Evolutionary conservation across 2,113 vertebrate species (phyloP).

Genomic region (Pterocles gutturalis): DNA sequence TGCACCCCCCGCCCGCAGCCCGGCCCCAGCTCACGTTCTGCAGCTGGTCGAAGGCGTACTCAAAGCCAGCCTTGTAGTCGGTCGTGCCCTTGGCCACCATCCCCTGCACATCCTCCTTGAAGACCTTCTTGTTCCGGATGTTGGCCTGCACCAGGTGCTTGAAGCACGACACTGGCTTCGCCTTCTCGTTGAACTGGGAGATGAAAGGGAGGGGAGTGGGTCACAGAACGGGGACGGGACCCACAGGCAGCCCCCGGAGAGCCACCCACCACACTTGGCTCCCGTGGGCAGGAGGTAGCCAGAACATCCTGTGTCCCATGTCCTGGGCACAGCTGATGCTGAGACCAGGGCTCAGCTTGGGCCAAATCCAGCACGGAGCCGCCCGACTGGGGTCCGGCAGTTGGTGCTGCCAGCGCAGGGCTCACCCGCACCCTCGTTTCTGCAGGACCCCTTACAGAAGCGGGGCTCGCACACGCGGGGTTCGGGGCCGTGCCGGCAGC

Average conservation of each 20-base stretch:
- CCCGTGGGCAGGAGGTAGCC: rapidly evolving
- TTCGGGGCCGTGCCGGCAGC: rapidly evolving
- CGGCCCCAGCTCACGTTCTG: slow-evolving; percentile 88
- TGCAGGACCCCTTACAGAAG: background rate
- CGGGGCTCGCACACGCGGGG: background rate
- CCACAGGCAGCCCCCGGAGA: background rate
- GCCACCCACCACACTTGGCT: background rate
- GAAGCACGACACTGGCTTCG: slow-evolving; percentile 93
- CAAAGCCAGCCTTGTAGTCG: slow-evolving; percentile 98
- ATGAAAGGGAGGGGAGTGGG: background rate
- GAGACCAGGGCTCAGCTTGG: background rate
- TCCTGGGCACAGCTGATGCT: background rate
- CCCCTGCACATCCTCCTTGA: slow-evolving; percentile 92
- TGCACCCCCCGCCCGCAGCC: rapidly evolving
- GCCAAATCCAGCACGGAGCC: background rate
- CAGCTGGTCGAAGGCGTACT: slow-evolving; percentile 97
- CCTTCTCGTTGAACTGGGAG: slow-evolving; percentile 95
- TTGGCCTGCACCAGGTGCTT: slow-evolving; percentile 97
- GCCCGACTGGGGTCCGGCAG: rapidly evolving
- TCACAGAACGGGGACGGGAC: background rate
- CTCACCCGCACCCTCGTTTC: rapidly evolving
- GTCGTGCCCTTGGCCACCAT: slow-evolving; percentile 98
- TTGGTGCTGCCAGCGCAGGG: background rate
- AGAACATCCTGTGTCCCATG: rapidly evolving
- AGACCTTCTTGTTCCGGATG: slow-evolving; percentile 96